A percentile compares a stretch with the other conserved stretches of the same genome.
Conservation (phyloP, 2,113 vertebrate species). For the Zapus hudsonius region DNA sequence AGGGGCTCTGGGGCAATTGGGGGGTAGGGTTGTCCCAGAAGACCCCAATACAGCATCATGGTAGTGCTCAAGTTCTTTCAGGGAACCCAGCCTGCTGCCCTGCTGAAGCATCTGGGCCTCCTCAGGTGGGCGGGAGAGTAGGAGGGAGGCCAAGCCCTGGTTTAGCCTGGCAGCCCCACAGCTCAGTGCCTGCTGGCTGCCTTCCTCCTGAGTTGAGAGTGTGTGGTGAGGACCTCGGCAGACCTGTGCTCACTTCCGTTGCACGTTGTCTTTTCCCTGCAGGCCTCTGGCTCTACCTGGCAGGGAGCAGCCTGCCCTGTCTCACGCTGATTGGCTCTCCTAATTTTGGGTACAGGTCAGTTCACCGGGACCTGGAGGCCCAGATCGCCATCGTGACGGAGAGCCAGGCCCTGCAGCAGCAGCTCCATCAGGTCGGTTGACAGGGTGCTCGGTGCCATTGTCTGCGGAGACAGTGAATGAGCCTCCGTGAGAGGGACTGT, state of each 20-base stretch:
- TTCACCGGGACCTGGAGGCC: conserved; percentile 97
- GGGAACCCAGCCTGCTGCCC: not conserved
- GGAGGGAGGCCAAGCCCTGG: too few relatives aligned
- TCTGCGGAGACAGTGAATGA: conserved; percentile 21
- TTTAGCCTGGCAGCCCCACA: not conserved
- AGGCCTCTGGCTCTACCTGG: conserved; percentile 98
- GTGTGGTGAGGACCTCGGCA: not conserved
- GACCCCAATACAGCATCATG: not conserved
- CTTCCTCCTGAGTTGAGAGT: not conserved
- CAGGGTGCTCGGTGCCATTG: rapidly evolving
- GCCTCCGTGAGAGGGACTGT: not conserved
- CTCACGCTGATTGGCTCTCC: conserved; percentile 98
- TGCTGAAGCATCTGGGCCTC: not conserved
- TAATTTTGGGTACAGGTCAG: conserved; percentile 97
- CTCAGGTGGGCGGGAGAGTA: not conserved
- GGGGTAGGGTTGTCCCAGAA: too few relatives aligned
- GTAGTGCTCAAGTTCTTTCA: rapidly evolving
- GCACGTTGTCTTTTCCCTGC: conserved; percentile 74
- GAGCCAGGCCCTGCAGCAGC: conserved; percentile 91
- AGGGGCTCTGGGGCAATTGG: not conserved
- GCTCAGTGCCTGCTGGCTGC: not conserved
- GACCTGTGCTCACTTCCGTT: conserved; percentile 56
- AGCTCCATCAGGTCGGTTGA: conserved; percentile 92
- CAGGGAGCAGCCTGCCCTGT: conserved; percentile 92
- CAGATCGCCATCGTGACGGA: conserved; percentile 97